phyloP scores from a whole-genome alignment of 2,888 invertebrate genomes.

The Endomychus coccineus region DNA sequence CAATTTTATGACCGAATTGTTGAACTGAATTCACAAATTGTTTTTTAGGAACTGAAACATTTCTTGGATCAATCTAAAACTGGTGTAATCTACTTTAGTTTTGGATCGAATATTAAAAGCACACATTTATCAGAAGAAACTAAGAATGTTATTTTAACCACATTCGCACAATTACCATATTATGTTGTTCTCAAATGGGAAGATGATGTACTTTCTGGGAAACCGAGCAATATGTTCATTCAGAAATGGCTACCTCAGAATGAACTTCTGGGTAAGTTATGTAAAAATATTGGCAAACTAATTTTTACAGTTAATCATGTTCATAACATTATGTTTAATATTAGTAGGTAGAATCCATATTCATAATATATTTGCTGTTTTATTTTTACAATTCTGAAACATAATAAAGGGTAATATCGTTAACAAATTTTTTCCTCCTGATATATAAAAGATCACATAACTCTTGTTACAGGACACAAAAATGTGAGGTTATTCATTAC shows the following conservation, averaged over 20 bases:
- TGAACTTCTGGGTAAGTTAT: conserved; percentile 19
- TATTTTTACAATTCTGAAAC: too few species aligned
- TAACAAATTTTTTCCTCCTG: too few species aligned
- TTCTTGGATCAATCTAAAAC: conserved; percentile 36
- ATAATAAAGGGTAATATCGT: too few species aligned
- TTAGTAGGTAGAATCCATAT: too few species aligned
- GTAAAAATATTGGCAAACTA: too few species aligned
- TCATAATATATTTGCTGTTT: too few species aligned
- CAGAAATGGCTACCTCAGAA: conserved; percentile 44
- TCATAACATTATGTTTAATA: too few species aligned
- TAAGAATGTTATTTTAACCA: conserved; percentile 33
- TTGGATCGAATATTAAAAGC: conserved; percentile 42
- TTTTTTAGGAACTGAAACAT: conserved; percentile 34
- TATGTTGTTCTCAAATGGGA: conserved; percentile 45
- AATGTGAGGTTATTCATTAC: conserved; percentile 44
- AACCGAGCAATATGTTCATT: conserved; percentile 40
- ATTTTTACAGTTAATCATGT: too few species aligned
- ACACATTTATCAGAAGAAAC: conserved; percentile 34
- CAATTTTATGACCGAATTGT: too few species aligned
- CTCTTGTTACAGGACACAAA: conserved; percentile 35
- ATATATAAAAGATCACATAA: too few species aligned
- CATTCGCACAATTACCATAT: conserved; percentile 40
- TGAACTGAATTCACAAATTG: too few species aligned
- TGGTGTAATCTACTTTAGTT: conserved; percentile 41
- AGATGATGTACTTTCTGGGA: conserved; percentile 32